These are phyloP conservation scores for Apamea monoglypha DNA, from an alignment of 2,888 invertebrate genomes.

Conservation along the genomic window DNA sequence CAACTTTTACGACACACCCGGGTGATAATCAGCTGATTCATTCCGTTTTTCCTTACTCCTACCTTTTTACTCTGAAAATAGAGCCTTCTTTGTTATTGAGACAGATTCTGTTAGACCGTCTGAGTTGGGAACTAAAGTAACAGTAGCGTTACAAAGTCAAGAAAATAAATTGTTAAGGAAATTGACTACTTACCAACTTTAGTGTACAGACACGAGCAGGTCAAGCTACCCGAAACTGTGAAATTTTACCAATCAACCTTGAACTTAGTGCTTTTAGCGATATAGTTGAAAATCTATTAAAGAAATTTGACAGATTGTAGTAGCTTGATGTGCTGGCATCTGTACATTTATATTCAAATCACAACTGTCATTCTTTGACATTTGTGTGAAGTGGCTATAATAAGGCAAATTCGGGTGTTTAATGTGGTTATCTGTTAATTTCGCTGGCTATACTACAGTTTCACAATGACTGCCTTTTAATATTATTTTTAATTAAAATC, in stretches of 20 bases:
- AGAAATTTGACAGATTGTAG: too few species aligned
- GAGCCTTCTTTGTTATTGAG: background rate
- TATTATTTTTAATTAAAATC: background rate
- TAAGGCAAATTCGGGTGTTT: background rate
- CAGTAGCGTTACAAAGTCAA: background rate
- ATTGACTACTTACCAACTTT: background rate
- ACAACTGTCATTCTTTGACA: background rate
- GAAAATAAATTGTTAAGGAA: background rate
- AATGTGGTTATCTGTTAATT: background rate
- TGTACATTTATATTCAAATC: background rate
- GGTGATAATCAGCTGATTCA: conserved; percentile 63
- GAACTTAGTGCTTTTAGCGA: too few species aligned
- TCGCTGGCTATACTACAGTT: background rate
- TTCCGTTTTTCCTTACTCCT: conserved; percentile 47
- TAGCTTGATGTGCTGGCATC: too few species aligned
- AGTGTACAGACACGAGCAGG: too few species aligned
- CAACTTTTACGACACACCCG: conserved; percentile 56
- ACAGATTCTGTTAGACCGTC: background rate
- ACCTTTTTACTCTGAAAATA: conserved; percentile 26
- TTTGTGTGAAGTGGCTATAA: background rate
- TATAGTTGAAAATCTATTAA: too few species aligned
- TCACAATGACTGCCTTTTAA: background rate
- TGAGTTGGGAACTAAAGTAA: background rate
- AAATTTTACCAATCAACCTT: too few species aligned
- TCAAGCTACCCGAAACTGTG: too few species aligned